Base-by-base conservation (phyloP, 2,888 invertebrate genomes). In the Polymixis lichenea region DNA sequence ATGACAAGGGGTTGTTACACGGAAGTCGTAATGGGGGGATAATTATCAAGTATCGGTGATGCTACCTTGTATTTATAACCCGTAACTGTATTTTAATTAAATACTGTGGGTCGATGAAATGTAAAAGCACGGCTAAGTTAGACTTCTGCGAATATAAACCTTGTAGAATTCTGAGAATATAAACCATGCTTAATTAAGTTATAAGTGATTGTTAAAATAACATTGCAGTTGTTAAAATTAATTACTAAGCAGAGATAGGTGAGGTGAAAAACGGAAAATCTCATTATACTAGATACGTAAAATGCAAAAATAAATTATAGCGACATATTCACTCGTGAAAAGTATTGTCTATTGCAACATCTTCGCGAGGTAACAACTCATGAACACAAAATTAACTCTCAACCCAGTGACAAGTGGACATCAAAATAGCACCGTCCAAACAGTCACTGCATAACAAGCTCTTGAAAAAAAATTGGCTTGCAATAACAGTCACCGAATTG, bases 1-100 rank as follows among this genome's bases (percentile, higher is more conserved):
- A 85, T 85, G 67, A 77, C 22, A 72, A 72, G 67, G 78, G 85
- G 70, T 68, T 77, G 72, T 70, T n/a, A 60, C 49, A 43, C 38
- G 78, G 78, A 78, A 78, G 78, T 70, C 69, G 56, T 84, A 75
- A 82, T 75, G 5, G 55, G 60, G 0, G 28, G 32, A 58, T 78
- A 74, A 85, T 85, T 78, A 78, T 46, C 17, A 66, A n/a, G 71
- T 77, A 83, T 73, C 68, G 43, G 65, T 73, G 25, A 49, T 74
- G 61, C 49, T 60, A 78, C 83, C 68, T 65, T 68, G 56, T 65
- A n/a, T 77, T 82, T 73, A 66, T 28, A 58, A 43, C 32, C 49
- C 17, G 38, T 58, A 22, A 66, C 58, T 65, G 32, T 66, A 19
- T 68, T 53, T 60, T 68, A 71, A 75, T 84, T 68, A 58, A 67